Base-by-base conservation (phyloP, 35 echinoderm and acorn worm genomes). In the Apostichopus japonicus region DNA sequence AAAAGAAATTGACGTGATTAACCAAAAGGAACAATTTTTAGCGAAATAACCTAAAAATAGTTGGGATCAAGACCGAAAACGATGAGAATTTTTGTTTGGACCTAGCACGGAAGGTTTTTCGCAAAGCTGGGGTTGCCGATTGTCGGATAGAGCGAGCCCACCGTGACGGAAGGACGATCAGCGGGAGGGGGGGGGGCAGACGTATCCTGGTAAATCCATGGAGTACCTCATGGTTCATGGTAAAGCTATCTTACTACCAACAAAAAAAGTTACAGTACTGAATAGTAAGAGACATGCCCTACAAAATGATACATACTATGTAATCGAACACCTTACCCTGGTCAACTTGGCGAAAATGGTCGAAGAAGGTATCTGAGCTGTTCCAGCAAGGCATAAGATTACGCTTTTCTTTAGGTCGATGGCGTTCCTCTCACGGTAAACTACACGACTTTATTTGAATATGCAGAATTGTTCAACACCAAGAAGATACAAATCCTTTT, bases 231-330 rank as follows among this genome's bases (percentile, higher is more conserved):
- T n/a, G n/a, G n/a, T n/a, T n/a, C n/a, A n/a, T 77, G 24, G 72
- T 77, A 77, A 77, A 77, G 75, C 19, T 77, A 24, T 77, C 75
- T 24, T 77, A 72, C 67, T 72, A 72, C 67, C 67, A 72, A 72
- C 1, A 72, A 1, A 72, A 1, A 72, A 72, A 72, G 1, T 72
- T 1, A n/a, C 67, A 1, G 67, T 72, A 0, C 67, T 72, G 11
- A 72, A 72, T 1, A 72, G 4, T 72, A 13, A 72, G 67, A 72
- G 67, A 72, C 67, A 72, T 72, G 1, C 67, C n/a, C 67, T 1
- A 1, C 1, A 72, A 72, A 72, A 72, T 72, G 2, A 1, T 15
- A 13, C 67, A 13, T 72, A 15, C 2, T 72, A 15, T 72, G 67
- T 72, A 72, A 72, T 72, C 67, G 67, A 72, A 72, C 11, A 72